Evolutionary conservation across 1,140 invertebrate genomes (phyloP), one percentile per base, ranked within the genome.

Genomic region (Cherax quadricarinatus): DNA sequence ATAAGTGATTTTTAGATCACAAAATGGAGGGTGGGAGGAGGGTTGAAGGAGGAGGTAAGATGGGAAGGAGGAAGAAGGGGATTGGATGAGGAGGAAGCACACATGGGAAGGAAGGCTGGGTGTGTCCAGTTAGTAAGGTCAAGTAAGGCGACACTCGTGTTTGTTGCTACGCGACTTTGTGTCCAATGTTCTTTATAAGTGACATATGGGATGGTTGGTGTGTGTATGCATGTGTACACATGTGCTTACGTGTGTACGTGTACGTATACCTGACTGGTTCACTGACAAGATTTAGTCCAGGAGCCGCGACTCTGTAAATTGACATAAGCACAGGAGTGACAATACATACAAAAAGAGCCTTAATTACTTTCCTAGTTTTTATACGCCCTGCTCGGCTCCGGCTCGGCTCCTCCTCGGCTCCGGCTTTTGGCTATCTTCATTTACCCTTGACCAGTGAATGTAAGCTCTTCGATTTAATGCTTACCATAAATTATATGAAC

Each of bases 381-480:
- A 53, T 83, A 7, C 7, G 18, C 12, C 30, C 30, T 24, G 9
- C 4, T 57, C 53, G 12, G 12, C 82, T 62, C 21, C 30, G 57
- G 53, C 24, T 85, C n/a, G 80, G 79, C 6, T 14, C 48, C 21
- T 24, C 24, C 4, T 57, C 53, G 12, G 12, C 82, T 62, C 21
- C 30, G 57, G 53, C 24, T 85, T 85, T 85, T 85, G 83, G 83
- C 83, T 85, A 85, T 85, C 83, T 85, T 70, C 83, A 85, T 85
- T 70, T 85, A 48, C 83, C 60, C 60, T 7, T 53, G 12, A 48
- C 10, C n/a, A 16, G 4, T 62, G 82, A 84, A 70, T 70, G 48
- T 49, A 85, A 7, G 0, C 1, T 1, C 60, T 85, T 85, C 83
- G 83, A 85, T 85, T 85, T 85, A 70, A 41, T n/a, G 30, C 10